A percentile compares a stretch with the other conserved stretches of the same genome.
These are phyloP conservation scores for Cheirogaleus medius DNA, from an alignment of 2,113 vertebrate genomes.

Conservation along the genomic window DNA sequence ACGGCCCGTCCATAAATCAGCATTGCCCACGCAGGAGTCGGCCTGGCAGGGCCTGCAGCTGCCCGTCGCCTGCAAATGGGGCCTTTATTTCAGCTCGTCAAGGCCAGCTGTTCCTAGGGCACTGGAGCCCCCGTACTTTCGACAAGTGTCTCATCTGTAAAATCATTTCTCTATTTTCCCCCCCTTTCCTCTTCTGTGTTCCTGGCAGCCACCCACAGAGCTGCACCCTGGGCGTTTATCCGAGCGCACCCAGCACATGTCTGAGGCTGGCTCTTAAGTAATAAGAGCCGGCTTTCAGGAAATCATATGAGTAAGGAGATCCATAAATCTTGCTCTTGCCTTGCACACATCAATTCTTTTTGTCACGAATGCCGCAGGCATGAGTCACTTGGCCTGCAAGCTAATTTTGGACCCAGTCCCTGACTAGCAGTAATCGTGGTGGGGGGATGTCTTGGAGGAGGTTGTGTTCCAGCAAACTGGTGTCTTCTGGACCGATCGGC, in stretches of 20 bases:
- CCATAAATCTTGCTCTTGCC: slow-evolving; percentile 46
- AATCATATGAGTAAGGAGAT: slow-evolving; percentile 61
- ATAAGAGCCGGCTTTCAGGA: slow-evolving; percentile 54
- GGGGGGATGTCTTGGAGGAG: neutral
- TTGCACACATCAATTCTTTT: neutral
- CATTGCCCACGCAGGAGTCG: neutral
- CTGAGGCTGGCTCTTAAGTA: neutral
- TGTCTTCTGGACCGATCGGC: neutral
- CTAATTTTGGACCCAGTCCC: neutral
- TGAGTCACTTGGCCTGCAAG: neutral
- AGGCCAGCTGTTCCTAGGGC: slow-evolving; percentile 32
- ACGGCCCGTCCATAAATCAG: slow-evolving; percentile 21
- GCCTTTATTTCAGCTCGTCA: neutral
- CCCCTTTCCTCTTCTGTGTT: neutral
- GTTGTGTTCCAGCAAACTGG: neutral
- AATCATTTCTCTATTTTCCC: neutral
- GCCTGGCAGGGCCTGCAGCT: neutral
- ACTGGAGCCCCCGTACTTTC: neutral
- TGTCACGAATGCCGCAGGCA: neutral
- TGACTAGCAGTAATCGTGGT: neutral
- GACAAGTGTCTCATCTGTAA: slow-evolving; percentile 49
- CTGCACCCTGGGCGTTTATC: slow-evolving; percentile 12
- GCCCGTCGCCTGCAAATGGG: neutral
- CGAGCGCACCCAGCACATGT: neutral
- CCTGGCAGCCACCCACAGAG: slow-evolving; percentile 40